Evolutionary conservation across 2,797 vertebrate species (phyloP).

Genomic region (Lates japonicus): DNA sequence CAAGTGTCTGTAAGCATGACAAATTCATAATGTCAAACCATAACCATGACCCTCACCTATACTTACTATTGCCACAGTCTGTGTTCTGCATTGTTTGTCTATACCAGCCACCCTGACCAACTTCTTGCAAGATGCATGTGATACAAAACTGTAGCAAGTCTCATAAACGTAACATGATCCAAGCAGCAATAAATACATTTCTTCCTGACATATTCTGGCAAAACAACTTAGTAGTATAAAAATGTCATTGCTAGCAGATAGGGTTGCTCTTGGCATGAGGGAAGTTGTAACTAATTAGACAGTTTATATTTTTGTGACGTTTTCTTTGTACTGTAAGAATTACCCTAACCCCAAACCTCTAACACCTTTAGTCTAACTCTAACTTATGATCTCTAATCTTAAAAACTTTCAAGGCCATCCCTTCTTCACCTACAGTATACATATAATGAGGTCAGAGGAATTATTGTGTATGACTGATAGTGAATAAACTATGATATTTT

Average conservation of each 20-base stretch:
- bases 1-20: too few relatives aligned
- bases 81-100: too few relatives aligned
- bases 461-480: not conserved
- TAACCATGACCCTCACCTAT: too few relatives aligned
- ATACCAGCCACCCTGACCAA: too few relatives aligned
- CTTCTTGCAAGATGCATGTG: too few relatives aligned
- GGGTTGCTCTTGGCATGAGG: not conserved
- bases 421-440: not conserved
- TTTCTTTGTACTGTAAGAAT: not conserved
- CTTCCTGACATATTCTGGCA: not conserved
- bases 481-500: slow-evolving; percentile 3
- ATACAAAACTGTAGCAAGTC: not conserved
- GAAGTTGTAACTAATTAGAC: not conserved
- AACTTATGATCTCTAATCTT: not conserved
- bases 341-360: not conserved
- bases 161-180: not conserved
- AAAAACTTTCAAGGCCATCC: not conserved
- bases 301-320: too few relatives aligned
- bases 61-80: too few relatives aligned
- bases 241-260: not conserved
- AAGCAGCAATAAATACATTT: not conserved
- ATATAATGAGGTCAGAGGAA: not conserved
- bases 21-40: too few relatives aligned
- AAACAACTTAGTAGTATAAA: not conserved
- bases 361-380: not conserved